Percentiles rank a stretch among this genome's conserved stretches.
phyloP scores from a whole-genome alignment of 2,888 invertebrate genomes.

The Eubasilissa splendida region DNA sequence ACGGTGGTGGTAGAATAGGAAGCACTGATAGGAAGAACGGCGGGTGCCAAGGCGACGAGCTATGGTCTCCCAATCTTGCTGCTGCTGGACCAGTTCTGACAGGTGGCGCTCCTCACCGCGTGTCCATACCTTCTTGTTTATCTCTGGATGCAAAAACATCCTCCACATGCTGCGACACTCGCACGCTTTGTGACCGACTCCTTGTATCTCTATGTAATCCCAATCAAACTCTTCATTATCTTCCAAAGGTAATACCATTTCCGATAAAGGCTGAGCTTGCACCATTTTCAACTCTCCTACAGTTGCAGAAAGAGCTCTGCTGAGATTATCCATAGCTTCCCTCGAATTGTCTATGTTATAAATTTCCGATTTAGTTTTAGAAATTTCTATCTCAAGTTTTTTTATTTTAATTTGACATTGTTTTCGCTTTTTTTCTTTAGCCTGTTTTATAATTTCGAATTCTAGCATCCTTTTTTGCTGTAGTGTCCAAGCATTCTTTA shows the following conservation, averaged over 20 bases:
- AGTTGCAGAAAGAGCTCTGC: not conserved
- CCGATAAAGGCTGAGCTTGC: slow-evolving; percentile 61
- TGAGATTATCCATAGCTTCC: not conserved
- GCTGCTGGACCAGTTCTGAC: slow-evolving; percentile 66
- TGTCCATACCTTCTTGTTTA: slow-evolving; percentile 75
- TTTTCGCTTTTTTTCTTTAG: slow-evolving; percentile 65
- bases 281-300: slow-evolving; percentile 37
- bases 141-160: slow-evolving; percentile 78
- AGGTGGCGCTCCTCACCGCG: slow-evolving; percentile 69
- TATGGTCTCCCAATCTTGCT: slow-evolving; percentile 79
- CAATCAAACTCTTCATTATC: slow-evolving; percentile 72
- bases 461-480: slow-evolving; percentile 73
- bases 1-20: slow-evolving; percentile 74
- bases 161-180: slow-evolving; percentile 83
- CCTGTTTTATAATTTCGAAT: slow-evolving; percentile 58
- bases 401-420: slow-evolving; percentile 61
- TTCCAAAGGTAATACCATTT: slow-evolving; percentile 64
- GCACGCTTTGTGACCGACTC: slow-evolving; percentile 73
- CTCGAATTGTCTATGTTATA: not conserved
- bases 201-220: slow-evolving; percentile 69
- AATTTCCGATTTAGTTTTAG: not conserved
- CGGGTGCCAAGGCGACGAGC: slow-evolving; percentile 72
- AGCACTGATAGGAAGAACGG: slow-evolving; percentile 80
- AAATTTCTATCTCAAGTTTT: slow-evolving; percentile 59
- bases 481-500: slow-evolving; percentile 72